Evolutionary conservation across 2,113 vertebrate genomes (phyloP), one percentile per base, ranked within the genome.

Genomic region (Oreocharis arfaki): DNA sequence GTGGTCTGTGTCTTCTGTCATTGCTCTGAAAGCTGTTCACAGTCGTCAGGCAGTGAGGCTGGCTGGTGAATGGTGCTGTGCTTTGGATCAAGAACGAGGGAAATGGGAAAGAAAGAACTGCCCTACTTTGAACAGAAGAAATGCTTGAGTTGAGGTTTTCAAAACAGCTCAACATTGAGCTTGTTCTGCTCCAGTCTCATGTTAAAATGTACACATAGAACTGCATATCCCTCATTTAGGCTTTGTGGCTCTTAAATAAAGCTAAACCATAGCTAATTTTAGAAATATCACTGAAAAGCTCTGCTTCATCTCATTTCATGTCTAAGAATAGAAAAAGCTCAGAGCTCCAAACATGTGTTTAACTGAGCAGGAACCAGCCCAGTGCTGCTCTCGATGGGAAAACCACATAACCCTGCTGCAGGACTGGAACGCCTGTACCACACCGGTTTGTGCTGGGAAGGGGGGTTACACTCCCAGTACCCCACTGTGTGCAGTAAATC

Each of bases 201-300:
- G 41, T 67, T 79, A 42, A 77, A 68, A 50, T 35, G 60, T 50
- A 61, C 56, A 16, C 4, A 4, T 46, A 52, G 65, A 71, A 11
- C 63, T 68, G 74, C 70, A 10, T 8, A 56, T 46, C 90, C 75
- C 59, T 90, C 55, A 52, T 85, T 76, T 35, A 64, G 78, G 67
- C 37, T 94, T 87, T 90, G 85, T 85, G 90, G 85, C 78, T 76
- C 70, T 83, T 71, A 71, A 93, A 76, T 52, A 63, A 63, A 87
- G 44, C 85, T 88, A 47, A 83, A 68, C 84, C 46, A 12, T 52
- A 21, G 49, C 59, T 88, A 76, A 87, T 88, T 87, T 73, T 89
- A 91, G 92, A 76, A 87, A 73, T 89, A 83, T 83, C 78, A 10
- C 78, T 73, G 70, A 65, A 93, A 91, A 87, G 61, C 69, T 65